phyloP scores from a whole-genome alignment of 1,140 invertebrate genomes.

The Drosophila suzukii region DNA sequence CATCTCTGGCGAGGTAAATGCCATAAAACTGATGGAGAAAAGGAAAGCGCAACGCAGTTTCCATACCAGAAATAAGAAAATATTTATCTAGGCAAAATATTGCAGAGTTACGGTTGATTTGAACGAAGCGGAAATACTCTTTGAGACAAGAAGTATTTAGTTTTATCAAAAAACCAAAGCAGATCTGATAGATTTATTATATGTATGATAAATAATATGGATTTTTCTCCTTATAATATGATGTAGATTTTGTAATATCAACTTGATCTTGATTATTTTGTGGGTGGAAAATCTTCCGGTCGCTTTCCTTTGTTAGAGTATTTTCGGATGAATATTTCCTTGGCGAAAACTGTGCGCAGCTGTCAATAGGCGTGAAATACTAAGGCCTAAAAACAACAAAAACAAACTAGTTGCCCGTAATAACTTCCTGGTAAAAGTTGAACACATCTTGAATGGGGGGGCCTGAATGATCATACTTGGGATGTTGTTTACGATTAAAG shows the following conservation, averaged over 20 bases:
- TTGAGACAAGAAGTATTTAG: not conserved
- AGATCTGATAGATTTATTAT: too few relatives aligned
- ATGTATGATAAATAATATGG: too few relatives aligned
- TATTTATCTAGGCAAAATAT: constrained; percentile 42
- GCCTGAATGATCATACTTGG: constrained; percentile 24
- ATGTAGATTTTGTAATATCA: not conserved
- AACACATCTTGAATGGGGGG: constrained; percentile 36
- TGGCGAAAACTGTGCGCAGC: constrained; percentile 51
- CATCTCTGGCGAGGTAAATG: constrained; percentile 21
- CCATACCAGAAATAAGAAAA: constrained; percentile 38
- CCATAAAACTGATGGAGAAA: constrained; percentile 53
- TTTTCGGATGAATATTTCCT: constrained; percentile 30
- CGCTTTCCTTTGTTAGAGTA: constrained; percentile 37
- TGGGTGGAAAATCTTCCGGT: not conserved
- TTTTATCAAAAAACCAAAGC: too few relatives aligned
- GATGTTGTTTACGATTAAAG: constrained; percentile 52
- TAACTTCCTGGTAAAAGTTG: constrained; percentile 78
- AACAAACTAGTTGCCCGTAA: constrained; percentile 44
- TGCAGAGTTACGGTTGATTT: not conserved
- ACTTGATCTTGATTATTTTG: not conserved
- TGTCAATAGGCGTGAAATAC: constrained; percentile 57
- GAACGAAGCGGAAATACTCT: constrained; percentile 20
- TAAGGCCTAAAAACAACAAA: constrained; percentile 37
- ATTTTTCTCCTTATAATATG: too few relatives aligned
- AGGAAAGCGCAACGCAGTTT: constrained; percentile 65